Evolutionary conservation across 2,113 vertebrate genomes (phyloP).

Genomic region (Cephalopholis sonnerati): DNA sequence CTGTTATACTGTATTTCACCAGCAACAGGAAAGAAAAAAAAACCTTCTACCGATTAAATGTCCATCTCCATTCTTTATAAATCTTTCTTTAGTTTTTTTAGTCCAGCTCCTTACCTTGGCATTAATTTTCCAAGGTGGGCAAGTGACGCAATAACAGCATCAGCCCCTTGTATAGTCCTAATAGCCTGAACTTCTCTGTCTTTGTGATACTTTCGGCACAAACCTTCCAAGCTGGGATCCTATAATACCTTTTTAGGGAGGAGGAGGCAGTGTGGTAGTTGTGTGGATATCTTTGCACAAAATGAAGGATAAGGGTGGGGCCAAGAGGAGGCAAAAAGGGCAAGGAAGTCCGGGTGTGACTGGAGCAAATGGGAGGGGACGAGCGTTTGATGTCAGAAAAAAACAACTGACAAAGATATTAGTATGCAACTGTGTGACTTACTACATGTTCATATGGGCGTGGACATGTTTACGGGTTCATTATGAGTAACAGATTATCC

Average conservation of each 20-base stretch:
- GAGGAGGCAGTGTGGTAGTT: slow-evolving; percentile 1
- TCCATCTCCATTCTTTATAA: neutral
- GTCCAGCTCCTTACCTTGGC: slow-evolving; percentile 57
- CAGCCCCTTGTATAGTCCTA: slow-evolving; percentile 19
- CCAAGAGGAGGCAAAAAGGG: slow-evolving; percentile 2
- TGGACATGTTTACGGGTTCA: neutral
- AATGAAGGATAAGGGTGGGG: slow-evolving; percentile 9
- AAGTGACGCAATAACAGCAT: slow-evolving; percentile 36
- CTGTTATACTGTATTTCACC: neutral
- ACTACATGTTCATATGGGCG: neutral
- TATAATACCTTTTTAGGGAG: slow-evolving; percentile 31
- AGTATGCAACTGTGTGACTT: neutral
- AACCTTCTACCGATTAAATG: neutral
- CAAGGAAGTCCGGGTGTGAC: neutral
- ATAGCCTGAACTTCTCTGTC: slow-evolving; percentile 8
- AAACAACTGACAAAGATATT: neutral
- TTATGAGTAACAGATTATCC: neutral
- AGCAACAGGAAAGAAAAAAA: neutral
- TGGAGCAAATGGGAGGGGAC: slow-evolving; percentile 28
- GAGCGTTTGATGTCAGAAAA: slow-evolving; percentile 8
- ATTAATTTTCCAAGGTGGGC: slow-evolving; percentile 46
- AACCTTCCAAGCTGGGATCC: slow-evolving; percentile 42
- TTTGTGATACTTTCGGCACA: slow-evolving; percentile 37
- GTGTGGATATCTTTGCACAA: slow-evolving; percentile 38
- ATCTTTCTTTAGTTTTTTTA: neutral